Conservation (phyloP, 2,888 invertebrate species). For the Melieria omissa region DNA sequence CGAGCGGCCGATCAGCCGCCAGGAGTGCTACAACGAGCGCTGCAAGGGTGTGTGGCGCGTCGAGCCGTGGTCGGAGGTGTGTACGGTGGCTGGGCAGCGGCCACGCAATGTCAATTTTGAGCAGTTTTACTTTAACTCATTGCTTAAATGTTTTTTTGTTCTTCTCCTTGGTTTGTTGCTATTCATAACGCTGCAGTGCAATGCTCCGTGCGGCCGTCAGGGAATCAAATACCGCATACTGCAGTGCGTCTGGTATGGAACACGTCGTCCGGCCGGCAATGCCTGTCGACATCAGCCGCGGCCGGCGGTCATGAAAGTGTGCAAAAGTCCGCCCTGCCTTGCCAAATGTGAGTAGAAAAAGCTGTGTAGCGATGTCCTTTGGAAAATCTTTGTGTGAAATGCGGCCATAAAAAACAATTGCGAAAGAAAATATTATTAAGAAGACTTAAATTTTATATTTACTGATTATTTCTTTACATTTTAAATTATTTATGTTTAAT, state of each 20-base stretch:
- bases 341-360: constrained; percentile 67
- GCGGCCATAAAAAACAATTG: no score
- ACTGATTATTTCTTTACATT: no score
- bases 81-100: constrained; percentile 36
- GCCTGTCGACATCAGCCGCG: constrained; percentile 83
- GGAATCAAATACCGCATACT: constrained; percentile 90
- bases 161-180: neutral
- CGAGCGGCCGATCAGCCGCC: constrained; percentile 79
- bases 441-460: no score
- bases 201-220: constrained; percentile 82
- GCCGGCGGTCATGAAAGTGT: constrained; percentile 82
- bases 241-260: constrained; percentile 93
- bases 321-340: constrained; percentile 77
- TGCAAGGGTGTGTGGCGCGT: constrained; percentile 92
- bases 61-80: constrained; percentile 93
- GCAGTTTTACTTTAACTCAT: constrained; percentile 1
- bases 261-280: constrained; percentile 83
- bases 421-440: no score
- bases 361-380: no score
- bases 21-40: constrained; percentile 83
- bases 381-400: no score
- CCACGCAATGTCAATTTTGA: neutral
- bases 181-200: constrained; percentile 73
- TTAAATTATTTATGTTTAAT: neutral
- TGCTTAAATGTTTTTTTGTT: neutral